Base-by-base conservation (phyloP, 2,797 vertebrate genomes). In the Morelia viridis region DNA sequence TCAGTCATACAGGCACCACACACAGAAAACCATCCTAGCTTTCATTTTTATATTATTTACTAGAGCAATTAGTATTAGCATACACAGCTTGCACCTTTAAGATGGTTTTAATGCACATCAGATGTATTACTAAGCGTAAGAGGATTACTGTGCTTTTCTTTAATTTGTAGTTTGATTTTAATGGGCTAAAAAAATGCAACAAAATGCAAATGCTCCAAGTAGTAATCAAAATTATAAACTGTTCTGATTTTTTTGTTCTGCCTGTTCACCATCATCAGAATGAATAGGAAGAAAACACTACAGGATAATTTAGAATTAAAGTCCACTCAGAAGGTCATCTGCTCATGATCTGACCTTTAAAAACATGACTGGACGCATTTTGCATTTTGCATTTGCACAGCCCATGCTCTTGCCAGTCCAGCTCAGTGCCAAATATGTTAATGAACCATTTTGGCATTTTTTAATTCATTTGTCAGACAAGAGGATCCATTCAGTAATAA, bases 391-490 rank as follows among this genome's bases (percentile, higher is more conserved):
- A 92, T 91, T 96, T 95, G 89, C 90, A 93, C 13, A 58, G 71
- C 26, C 89, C 46, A 89, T 6, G 1, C 41, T 0, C 0, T 61
- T 95, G 94, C 95, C 95, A 96, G 83, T 94, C 87, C 89, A 87
- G 83, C 89, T 94, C 60, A 93, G 88, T 95, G 91, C 58, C 76
- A 90, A 89, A 93, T 94, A 96, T 95, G 91, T 94, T 96, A 95
- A 94, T 95, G 68, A 95, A 93, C 56, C 87, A 89, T 62, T 91
- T 92, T 90, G 64, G 90, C 91, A 94, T 96, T 84, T 41, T 96
- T 95, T 96, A 95, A 92, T 95, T 95, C 95, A 94, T 95, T 96
- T 92, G 94, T 93, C 92, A 94, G 93, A 93, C 89, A 93, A 85
- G 64, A 65, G 10, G 93, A 91, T 95, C 92, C 92, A 96, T 95